phyloP scores from a whole-genome alignment of 2,888 invertebrate genomes.

The Lasioglossum morio region DNA sequence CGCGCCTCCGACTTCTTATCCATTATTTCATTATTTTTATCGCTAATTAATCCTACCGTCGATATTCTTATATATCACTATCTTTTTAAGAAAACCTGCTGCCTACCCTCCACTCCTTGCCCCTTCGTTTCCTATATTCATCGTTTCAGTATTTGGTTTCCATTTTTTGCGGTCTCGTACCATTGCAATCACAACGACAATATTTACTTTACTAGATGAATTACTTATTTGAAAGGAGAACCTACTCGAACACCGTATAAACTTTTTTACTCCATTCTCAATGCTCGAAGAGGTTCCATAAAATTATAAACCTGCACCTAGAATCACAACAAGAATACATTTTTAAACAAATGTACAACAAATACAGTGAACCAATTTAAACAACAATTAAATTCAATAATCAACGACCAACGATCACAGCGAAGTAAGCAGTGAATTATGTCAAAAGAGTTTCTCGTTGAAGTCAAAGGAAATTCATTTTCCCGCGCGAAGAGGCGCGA shows the following conservation, averaged over 20 bases:
- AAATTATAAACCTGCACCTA: not conserved
- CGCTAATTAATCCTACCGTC: not conserved
- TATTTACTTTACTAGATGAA: no score
- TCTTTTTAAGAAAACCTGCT: not conserved
- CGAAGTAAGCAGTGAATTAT: not conserved
- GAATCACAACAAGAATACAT: not conserved
- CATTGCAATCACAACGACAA: no score
- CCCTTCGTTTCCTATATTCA: not conserved
- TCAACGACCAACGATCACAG: not conserved
- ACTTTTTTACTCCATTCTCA: not conserved
- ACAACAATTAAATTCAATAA: not conserved
- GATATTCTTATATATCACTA: not conserved
- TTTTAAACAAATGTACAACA: not conserved
- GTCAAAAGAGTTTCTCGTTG: not conserved
- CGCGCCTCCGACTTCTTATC: not conserved
- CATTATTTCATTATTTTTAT: constrained; percentile 13
- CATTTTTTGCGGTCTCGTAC: not conserved
- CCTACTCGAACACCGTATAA: no score
- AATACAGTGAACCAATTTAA: not conserved
- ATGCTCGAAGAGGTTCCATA: not conserved
- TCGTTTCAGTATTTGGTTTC: not conserved
- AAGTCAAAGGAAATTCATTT: not conserved
- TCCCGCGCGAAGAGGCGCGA: not conserved
- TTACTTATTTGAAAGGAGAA: no score
- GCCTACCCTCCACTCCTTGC: not conserved